Evolutionary conservation across 2,888 invertebrate species (phyloP).

Genomic region (Epsilonema sp.): DNA sequence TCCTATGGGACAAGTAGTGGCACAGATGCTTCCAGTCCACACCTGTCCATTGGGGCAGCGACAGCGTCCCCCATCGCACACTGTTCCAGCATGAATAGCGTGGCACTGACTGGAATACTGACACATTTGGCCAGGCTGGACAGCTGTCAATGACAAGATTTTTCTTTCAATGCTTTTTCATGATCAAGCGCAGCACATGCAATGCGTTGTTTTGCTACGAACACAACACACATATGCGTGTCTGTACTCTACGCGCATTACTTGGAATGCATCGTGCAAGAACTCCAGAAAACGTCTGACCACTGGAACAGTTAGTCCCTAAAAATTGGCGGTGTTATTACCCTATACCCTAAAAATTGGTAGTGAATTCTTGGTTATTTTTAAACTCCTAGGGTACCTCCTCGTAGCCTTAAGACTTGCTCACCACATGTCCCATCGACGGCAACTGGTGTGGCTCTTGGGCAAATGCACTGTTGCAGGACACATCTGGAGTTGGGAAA

Average conservation of each 20-base stretch:
- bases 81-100: conserved; percentile 20
- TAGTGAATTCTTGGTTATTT: neutral
- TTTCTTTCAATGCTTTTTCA: too few species aligned
- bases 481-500: conserved; percentile 17
- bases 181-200: too few species aligned
- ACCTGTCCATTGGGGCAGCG: conserved; percentile 17
- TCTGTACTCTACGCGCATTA: too few species aligned
- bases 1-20: conserved; percentile 13
- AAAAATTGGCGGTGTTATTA: too few species aligned
- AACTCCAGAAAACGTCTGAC: conserved; percentile 22
- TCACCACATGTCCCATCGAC: conserved; percentile 26
- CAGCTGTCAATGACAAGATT: too few species aligned
- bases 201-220: too few species aligned
- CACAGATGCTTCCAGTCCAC: conserved; percentile 10
- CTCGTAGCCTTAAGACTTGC: too few species aligned
- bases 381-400: too few species aligned
- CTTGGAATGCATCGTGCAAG: conserved; percentile 20
- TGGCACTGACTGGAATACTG: conserved; percentile 27
- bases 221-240: too few species aligned
- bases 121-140: conserved; percentile 24
- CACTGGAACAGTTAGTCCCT: conserved; percentile 18
- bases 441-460: conserved; percentile 19
- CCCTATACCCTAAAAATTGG: too few species aligned
- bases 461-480: conserved; percentile 23
- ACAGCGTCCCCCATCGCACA: conserved; percentile 19